Conservation (phyloP, 2,113 vertebrate genomes). For the Notiomystis cincta region DNA sequence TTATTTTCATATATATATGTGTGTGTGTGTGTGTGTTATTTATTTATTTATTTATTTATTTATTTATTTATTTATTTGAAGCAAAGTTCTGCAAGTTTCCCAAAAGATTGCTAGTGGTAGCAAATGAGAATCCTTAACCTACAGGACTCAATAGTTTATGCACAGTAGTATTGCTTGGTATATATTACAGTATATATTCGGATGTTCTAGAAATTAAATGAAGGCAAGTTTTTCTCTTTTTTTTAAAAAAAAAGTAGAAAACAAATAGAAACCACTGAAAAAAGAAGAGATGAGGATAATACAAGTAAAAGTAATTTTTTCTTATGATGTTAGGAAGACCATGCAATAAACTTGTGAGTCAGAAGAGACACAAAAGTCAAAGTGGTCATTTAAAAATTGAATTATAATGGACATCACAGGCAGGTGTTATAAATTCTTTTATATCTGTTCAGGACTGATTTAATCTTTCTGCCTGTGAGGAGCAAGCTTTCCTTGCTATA, state of each 20-base stretch:
- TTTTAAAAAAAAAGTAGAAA: not conserved
- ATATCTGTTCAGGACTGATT: not conserved
- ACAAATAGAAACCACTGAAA: not conserved
- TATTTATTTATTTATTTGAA: no score
- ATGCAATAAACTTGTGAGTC: not conserved
- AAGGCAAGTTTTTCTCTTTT: not conserved
- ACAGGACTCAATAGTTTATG: not conserved
- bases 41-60: no score
- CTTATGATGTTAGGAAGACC: not conserved
- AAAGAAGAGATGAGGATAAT: not conserved
- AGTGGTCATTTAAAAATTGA: not conserved
- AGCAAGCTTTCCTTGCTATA: not conserved
- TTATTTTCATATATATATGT: no score
- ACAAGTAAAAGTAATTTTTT: not conserved
- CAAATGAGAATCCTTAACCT: not conserved
- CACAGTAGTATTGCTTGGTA: not conserved
- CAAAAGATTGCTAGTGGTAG: not conserved
- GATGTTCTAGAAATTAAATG: not conserved
- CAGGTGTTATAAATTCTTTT: not conserved
- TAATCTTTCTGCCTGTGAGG: not conserved
- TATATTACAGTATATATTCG: not conserved
- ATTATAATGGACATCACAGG: not conserved
- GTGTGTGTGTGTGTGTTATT: no score
- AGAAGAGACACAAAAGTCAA: not conserved
- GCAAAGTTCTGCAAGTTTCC: not conserved